Percentiles rank a stretch among this genome's conserved stretches.
These are phyloP conservation scores for Tachina fera DNA, from an alignment of 2,888 invertebrate species.

Conservation along the genomic window DNA sequence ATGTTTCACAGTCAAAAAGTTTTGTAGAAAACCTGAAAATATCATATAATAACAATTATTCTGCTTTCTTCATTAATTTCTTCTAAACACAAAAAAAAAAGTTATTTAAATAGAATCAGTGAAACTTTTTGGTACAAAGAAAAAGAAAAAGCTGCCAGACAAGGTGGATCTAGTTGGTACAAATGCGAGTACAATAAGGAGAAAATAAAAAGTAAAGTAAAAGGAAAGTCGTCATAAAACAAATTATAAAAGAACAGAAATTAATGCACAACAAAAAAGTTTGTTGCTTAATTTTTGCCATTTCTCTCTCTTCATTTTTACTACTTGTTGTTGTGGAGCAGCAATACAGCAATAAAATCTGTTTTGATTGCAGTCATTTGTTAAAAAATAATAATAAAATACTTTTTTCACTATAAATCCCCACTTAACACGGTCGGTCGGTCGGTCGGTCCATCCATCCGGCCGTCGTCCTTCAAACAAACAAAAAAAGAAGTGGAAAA, in stretches of 20 bases:
- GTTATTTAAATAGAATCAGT: slow-evolving; percentile 49
- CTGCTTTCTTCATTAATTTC: slow-evolving; percentile 6
- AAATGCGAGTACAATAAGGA: slow-evolving; percentile 26
- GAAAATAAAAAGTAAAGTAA: background rate
- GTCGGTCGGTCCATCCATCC: no score
- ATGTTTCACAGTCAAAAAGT: slow-evolving; percentile 81
- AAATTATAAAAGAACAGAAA: slow-evolving; percentile 66
- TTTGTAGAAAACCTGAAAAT: slow-evolving; percentile 49
- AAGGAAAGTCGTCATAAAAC: slow-evolving; percentile 55
- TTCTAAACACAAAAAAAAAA: slow-evolving; percentile 48
- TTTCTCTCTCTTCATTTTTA: slow-evolving; percentile 16
- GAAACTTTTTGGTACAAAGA: background rate
- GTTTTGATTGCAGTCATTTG: slow-evolving; percentile 71
- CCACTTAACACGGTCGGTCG: slow-evolving; percentile 54
- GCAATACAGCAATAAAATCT: slow-evolving; percentile 65
- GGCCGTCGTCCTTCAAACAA: slow-evolving; percentile 28
- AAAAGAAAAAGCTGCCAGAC: slow-evolving; percentile 27
- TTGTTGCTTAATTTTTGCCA: slow-evolving; percentile 59
- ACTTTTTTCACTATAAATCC: slow-evolving; percentile 67
- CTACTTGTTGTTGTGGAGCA: slow-evolving; percentile 47
- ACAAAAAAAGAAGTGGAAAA: slow-evolving; percentile 42
- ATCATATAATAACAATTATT: slow-evolving; percentile 16
- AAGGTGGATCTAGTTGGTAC: slow-evolving; percentile 23
- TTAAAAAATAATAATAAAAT: slow-evolving; percentile 67
- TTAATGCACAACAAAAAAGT: slow-evolving; percentile 65